Evolutionary conservation across 2,888 invertebrate species (phyloP).

Genomic region (Drosophila limbata): DNA sequence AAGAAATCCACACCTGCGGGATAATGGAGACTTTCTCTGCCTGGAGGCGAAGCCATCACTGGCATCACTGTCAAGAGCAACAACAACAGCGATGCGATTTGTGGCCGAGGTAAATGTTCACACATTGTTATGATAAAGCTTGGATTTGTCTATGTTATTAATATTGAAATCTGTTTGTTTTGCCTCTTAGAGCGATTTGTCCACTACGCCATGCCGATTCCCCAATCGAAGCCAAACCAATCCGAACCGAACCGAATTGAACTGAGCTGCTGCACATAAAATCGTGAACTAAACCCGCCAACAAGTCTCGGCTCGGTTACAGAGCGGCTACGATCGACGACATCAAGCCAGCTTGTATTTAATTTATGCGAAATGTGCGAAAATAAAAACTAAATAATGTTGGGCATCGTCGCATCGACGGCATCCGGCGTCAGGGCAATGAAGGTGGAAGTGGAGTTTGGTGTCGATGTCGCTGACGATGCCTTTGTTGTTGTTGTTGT

Average conservation of each 20-base stretch:
- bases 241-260: constrained; percentile 31
- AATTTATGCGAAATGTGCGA: constrained; percentile 79
- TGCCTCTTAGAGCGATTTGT: constrained; percentile 23
- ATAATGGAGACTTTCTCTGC: constrained; percentile 68
- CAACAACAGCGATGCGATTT: constrained; percentile 26
- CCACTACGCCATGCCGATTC: constrained; percentile 55
- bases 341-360: constrained; percentile 45
- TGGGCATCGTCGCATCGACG: constrained; percentile 48
- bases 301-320: constrained; percentile 17
- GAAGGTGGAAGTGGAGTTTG: constrained; percentile 11
- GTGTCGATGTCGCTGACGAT: constrained; percentile 1
- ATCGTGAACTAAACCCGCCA: constrained; percentile 62
- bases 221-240: constrained; percentile 30
- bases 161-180: constrained; percentile 48
- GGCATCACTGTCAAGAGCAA: constrained; percentile 31
- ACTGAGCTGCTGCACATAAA: constrained; percentile 60
- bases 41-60: constrained; percentile 27
- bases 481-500: constrained; percentile 23
- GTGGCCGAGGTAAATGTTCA: constrained; percentile 37
- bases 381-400: constrained; percentile 75
- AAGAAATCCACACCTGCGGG: constrained; percentile 79
- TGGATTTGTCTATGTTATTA: constrained; percentile 39
- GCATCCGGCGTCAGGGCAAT: constrained; percentile 31
- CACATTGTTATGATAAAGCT: constrained; percentile 49
- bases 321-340: constrained; percentile 30